phyloP scores from a whole-genome alignment of 2,888 invertebrate genomes.

The Caenorhabditis sinica region DNA sequence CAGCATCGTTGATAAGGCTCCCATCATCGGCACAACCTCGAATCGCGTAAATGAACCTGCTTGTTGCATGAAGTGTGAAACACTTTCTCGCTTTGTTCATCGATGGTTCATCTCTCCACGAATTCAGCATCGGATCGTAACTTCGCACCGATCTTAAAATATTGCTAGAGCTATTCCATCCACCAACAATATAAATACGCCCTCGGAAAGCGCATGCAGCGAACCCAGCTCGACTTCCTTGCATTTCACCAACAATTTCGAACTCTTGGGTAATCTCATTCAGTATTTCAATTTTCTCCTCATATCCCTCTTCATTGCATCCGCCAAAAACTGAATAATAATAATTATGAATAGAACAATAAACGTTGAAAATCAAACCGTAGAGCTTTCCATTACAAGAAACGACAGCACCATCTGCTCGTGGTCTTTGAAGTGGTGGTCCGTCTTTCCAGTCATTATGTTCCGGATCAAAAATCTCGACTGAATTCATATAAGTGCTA shows the following conservation, averaged over 20 bases:
- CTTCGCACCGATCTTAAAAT: constrained; percentile 52
- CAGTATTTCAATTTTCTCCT: constrained; percentile 58
- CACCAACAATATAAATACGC: constrained; percentile 63
- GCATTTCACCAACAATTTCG: constrained; percentile 58
- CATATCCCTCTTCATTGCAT: constrained; percentile 67
- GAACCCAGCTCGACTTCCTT: constrained; percentile 63
- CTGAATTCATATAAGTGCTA: constrained; percentile 59
- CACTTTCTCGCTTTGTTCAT: constrained; percentile 61
- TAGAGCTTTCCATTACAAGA: constrained; percentile 59
- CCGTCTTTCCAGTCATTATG: constrained; percentile 53
- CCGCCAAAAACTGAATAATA: constrained; percentile 65
- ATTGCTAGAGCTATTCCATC: constrained; percentile 66
- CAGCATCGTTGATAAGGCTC: constrained; percentile 60
- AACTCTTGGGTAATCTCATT: constrained; percentile 35
- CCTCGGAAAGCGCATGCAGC: constrained; percentile 56
- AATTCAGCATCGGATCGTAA: constrained; percentile 55
- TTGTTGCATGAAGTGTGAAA: constrained; percentile 59
- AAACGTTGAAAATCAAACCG: constrained; percentile 22
- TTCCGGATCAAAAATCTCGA: constrained; percentile 57
- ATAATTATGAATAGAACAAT: not conserved
- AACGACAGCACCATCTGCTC: constrained; percentile 59
- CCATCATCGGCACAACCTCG: constrained; percentile 66
- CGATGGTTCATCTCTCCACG: constrained; percentile 64
- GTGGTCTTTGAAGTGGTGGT: constrained; percentile 27
- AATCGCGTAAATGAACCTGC: constrained; percentile 54